Percentiles rank a stretch among this genome's conserved stretches.
Evolutionary conservation across 2,113 vertebrate species (phyloP).

Genomic region (Spea multiplicata): DNA sequence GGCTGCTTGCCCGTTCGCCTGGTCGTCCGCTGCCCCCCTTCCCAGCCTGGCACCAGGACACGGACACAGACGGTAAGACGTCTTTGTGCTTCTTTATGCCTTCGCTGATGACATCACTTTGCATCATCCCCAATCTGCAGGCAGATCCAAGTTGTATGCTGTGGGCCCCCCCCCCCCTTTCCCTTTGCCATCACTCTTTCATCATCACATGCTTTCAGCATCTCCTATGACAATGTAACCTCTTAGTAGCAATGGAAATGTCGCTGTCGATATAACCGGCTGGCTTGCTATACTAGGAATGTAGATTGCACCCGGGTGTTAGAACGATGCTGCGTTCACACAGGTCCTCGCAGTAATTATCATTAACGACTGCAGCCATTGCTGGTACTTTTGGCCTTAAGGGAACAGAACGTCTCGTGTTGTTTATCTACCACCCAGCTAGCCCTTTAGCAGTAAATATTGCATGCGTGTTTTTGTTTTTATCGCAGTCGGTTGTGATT

Average conservation of each 20-base stretch:
- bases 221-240: not conserved
- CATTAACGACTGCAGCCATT: no score
- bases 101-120: slow-evolving; percentile 40
- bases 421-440: no score
- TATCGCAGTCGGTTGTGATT: no score
- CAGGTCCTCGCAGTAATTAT: no score
- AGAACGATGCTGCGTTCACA: no score
- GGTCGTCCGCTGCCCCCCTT: slow-evolving; percentile 71
- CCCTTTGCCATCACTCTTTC: not conserved
- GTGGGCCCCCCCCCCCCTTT: not conserved
- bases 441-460: no score
- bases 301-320: no score
- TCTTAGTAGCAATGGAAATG: slow-evolving; percentile 1
- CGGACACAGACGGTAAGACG: slow-evolving; percentile 43
- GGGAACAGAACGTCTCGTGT: no score
- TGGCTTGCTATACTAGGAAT: no score
- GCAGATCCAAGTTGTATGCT: slow-evolving; percentile 33
- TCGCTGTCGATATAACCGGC: not conserved
- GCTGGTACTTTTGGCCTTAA: no score
- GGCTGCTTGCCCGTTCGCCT: slow-evolving; percentile 83
- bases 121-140: slow-evolving; percentile 35
- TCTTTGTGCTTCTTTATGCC: slow-evolving; percentile 35
- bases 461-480: no score
- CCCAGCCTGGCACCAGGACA: slow-evolving; percentile 53
- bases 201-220: not conserved